phyloP scores from a whole-genome alignment of 2,797 vertebrate species.

The Naso thynnoides region DNA sequence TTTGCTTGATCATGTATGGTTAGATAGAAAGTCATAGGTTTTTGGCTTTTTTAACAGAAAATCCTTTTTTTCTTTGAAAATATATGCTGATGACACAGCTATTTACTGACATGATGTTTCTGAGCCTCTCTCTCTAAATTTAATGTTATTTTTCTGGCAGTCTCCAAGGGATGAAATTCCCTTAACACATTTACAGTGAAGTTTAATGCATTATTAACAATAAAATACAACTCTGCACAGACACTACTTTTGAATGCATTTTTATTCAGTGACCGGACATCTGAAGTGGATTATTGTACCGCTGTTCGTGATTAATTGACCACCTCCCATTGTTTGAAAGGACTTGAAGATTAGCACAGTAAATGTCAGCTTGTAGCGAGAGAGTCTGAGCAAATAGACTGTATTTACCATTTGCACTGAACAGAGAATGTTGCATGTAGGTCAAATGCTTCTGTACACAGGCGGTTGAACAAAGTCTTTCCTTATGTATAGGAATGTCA shows the following conservation, averaged over 20 bases:
- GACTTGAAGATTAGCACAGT: background rate
- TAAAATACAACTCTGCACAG: background rate
- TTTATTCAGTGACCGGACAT: background rate
- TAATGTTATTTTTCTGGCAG: background rate
- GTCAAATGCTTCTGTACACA: background rate
- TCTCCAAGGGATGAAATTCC: background rate
- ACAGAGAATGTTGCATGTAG: background rate
- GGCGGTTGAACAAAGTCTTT: background rate
- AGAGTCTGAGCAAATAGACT: background rate
- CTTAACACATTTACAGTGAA: background rate
- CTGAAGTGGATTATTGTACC: background rate
- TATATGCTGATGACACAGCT: background rate
- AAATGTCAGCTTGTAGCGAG: background rate
- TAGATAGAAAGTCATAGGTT: background rate
- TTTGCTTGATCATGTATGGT: background rate
- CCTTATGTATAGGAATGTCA: background rate
- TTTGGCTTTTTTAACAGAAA: background rate
- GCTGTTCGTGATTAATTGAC: background rate
- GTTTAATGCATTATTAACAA: background rate
- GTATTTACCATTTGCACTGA: background rate
- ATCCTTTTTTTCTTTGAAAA: too few species aligned
- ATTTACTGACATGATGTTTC: constrained; percentile 7
- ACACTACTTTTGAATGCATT: background rate
- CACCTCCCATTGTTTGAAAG: background rate
- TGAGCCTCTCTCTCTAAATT: background rate